Percentiles rank a stretch among this genome's conserved stretches.
These are phyloP conservation scores for Gryllus longicercus DNA, from an alignment of 2,888 invertebrate genomes.

Conservation along the genomic window DNA sequence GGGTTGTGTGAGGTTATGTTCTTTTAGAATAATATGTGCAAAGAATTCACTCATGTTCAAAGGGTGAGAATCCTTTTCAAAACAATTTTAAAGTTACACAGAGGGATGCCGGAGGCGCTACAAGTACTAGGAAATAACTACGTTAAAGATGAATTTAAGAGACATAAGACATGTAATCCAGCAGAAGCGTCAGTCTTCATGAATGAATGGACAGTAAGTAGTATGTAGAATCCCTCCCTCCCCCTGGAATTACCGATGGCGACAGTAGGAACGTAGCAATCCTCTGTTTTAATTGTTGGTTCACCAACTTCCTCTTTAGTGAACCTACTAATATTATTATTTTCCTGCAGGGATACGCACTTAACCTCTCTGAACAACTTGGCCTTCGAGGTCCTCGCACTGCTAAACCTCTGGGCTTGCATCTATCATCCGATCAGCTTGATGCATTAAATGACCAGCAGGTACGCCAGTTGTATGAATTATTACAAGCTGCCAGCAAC, in stretches of 20 bases:
- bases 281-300: too few species aligned
- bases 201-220: conserved; percentile 81
- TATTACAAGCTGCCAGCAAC: conserved; percentile 67
- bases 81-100: conserved; percentile 71
- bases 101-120: conserved; percentile 69
- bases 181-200: conserved; percentile 73
- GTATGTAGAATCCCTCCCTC: too few species aligned
- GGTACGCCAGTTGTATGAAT: conserved; percentile 76
- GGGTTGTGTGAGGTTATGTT: too few species aligned
- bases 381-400: conserved; percentile 61
- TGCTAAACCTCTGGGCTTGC: conserved; percentile 59
- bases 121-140: conserved; percentile 71
- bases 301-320: too few species aligned
- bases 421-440: conserved; percentile 59
- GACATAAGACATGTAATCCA: conserved; percentile 71
- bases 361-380: conserved; percentile 69
- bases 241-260: too few species aligned
- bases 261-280: too few species aligned
- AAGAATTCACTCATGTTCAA: conserved; percentile 52
- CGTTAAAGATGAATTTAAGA: conserved; percentile 77
- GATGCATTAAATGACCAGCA: conserved; percentile 77
- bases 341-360: conserved; percentile 67
- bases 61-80: conserved; percentile 73
- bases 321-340: not conserved
- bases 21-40: not conserved